Evolutionary conservation across 2,113 vertebrate species (phyloP).

Genomic region (Scomber colias): DNA sequence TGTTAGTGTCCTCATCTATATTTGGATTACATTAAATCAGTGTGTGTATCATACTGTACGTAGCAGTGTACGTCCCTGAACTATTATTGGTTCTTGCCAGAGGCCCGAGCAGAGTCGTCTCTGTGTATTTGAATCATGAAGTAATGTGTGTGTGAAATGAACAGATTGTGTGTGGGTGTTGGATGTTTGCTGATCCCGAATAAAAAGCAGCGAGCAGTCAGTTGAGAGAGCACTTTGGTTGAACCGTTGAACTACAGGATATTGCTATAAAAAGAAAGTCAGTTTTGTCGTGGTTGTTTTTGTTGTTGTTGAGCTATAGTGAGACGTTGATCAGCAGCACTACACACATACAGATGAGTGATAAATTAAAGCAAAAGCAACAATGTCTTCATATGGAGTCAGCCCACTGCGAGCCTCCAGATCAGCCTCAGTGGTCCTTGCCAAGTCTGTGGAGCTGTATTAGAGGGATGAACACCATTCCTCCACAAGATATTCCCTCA

Average conservation of each 20-base stretch:
- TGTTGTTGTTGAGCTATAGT: not conserved
- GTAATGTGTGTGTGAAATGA: slow-evolving; percentile 28
- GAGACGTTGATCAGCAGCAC: not conserved
- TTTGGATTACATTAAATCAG: slow-evolving; percentile 33
- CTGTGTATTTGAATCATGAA: slow-evolving; percentile 30
- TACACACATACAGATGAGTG: too few relatives aligned
- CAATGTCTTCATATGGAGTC: too few relatives aligned
- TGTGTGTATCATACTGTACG: not conserved
- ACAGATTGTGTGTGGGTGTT: slow-evolving; percentile 29
- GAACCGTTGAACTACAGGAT: slow-evolving; percentile 22
- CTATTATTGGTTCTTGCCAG: slow-evolving; percentile 21
- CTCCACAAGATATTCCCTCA: too few relatives aligned
- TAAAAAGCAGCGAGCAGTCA: not conserved
- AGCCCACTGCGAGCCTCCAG: too few relatives aligned
- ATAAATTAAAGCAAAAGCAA: too few relatives aligned
- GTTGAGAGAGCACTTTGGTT: not conserved
- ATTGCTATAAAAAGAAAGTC: not conserved
- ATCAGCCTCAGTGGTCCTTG: too few relatives aligned
- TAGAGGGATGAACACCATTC: too few relatives aligned
- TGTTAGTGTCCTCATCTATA: slow-evolving; percentile 37
- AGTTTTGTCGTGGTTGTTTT: not conserved
- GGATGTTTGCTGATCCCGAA: not conserved
- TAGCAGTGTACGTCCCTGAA: slow-evolving; percentile 4
- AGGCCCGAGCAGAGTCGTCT: slow-evolving; percentile 33
- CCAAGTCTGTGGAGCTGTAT: too few relatives aligned